These are phyloP conservation scores for Hirudo medicinalis DNA, from an alignment of 1,140 invertebrate genomes.

Conservation along the genomic window DNA sequence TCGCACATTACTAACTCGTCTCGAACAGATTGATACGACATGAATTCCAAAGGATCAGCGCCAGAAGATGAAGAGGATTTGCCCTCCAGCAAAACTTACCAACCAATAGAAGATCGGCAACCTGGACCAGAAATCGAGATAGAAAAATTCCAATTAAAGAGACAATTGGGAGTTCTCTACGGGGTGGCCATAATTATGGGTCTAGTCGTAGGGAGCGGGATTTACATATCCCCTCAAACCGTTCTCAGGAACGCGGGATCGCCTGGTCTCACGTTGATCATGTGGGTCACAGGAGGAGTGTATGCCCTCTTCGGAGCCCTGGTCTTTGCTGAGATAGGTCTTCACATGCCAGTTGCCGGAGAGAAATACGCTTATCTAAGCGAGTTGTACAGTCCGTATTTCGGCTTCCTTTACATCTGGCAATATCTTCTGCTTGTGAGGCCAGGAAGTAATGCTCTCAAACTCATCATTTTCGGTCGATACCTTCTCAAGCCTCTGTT, in stretches of 20 bases:
- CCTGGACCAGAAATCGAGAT: background rate
- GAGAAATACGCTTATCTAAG: slow-evolving; percentile 25
- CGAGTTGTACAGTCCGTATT: slow-evolving; percentile 20
- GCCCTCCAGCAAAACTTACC: too few relatives aligned
- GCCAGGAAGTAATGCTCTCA: slow-evolving; percentile 49
- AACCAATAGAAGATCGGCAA: too few relatives aligned
- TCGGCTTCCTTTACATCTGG: slow-evolving; percentile 24
- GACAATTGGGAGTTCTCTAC: slow-evolving; percentile 21
- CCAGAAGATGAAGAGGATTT: too few relatives aligned
- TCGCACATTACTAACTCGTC: too few relatives aligned
- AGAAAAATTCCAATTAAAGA: slow-evolving; percentile 18
- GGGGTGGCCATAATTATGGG: slow-evolving; percentile 26
- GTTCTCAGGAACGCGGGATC: slow-evolving; percentile 62
- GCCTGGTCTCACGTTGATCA: slow-evolving; percentile 58
- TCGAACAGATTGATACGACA: too few relatives aligned
- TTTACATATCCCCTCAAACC: slow-evolving; percentile 85
- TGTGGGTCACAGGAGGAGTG: slow-evolving; percentile 63
- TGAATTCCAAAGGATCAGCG: too few relatives aligned
- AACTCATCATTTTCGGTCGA: slow-evolving; percentile 37
- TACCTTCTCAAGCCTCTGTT: slow-evolving; percentile 38
- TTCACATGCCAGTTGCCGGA: slow-evolving; percentile 22
- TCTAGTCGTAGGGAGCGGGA: slow-evolving; percentile 51
- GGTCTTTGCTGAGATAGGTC: slow-evolving; percentile 25
- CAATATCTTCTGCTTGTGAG: slow-evolving; percentile 49
- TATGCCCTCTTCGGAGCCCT: slow-evolving; percentile 51